phyloP scores from a whole-genome alignment of 1,140 invertebrate genomes.

The Drosophila fuyamai region DNA sequence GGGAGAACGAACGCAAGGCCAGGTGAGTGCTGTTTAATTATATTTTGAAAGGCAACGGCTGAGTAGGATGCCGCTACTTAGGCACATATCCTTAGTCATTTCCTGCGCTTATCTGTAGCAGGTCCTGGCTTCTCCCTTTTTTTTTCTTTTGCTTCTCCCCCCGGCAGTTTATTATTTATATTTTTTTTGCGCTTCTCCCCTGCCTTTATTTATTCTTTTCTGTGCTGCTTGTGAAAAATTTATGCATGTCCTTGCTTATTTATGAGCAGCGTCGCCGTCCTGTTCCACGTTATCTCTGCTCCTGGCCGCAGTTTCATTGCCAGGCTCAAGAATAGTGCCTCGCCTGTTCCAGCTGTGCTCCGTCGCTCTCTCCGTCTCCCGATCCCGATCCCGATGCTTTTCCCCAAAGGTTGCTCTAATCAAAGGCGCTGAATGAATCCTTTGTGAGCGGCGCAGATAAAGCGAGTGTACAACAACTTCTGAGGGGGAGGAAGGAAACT shows the following conservation, averaged over 20 bases:
- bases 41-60: conserved; percentile 64
- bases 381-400: conserved; percentile 19
- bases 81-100: conserved; percentile 80
- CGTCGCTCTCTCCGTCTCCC: neutral
- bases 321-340: conserved; percentile 65
- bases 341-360: conserved; percentile 11
- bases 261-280: conserved; percentile 76
- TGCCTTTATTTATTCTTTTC: conserved; percentile 54
- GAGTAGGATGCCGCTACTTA: conserved; percentile 76
- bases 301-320: conserved; percentile 80
- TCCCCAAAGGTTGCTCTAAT: conserved; percentile 82
- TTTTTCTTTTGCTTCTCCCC: conserved; percentile 15
- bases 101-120: conserved; percentile 75
- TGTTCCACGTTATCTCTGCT: conserved; percentile 66
- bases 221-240: conserved; percentile 76
- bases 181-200: conserved; percentile 35
- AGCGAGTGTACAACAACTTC: conserved; percentile 52
- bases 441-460: conserved; percentile 80
- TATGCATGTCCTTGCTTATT: conserved; percentile 84
- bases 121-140: conserved; percentile 20
- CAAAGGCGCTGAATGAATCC: conserved; percentile 84
- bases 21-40: conserved; percentile 77
- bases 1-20: conserved; percentile 65
- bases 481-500: neutral
- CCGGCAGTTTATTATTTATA: conserved; percentile 73